Base-by-base conservation (phyloP, 2,888 invertebrate genomes). In the Tetrapedia diversipes region DNA sequence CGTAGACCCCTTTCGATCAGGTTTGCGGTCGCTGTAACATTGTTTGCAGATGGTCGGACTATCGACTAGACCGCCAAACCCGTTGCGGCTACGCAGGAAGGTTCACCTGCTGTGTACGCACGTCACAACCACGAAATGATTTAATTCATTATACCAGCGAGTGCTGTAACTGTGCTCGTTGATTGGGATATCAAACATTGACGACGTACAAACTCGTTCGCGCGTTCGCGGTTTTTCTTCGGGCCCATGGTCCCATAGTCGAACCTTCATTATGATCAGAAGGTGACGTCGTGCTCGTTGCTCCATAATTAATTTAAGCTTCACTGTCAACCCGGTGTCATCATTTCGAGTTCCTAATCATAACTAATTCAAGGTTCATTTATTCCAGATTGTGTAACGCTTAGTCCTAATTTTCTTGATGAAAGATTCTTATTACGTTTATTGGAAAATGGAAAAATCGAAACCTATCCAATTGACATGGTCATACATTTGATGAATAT, bases 21-120 rank as follows among this genome's bases (percentile, higher is more conserved):
- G 78, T 82, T 81, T 74, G 79, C 64, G 80, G 83, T 51, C 63
- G 29, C 27, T 59, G 63, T 75, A 79, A 80, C 82, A 81, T 80
- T 80, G 84, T 83, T 85, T 70, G 80, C 79, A 66, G 70, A 75
- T 76, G 79, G 68, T 70, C 63, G 70, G 67, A 47, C 69, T 72
- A 77, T 70, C 76, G 61, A 59, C 75, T 76, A 70, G 74, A 82
- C 85, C 85, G 57, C 82, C 51, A 68, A 75, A 78, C 61, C 67
- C 60, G 72, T 54, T 78, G 76, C 54, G 77, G 79, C 45, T 43
- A 45, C 51, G 60, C 66, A 61, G 56, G 64, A 70, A 78, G 59
- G 63, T 64, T 54, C 64, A 61, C 47, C 54, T 41, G 64, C 47
- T 54, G 60, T 47, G 54, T 63, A 66, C 43, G 57, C 63, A 43